Evolutionary conservation across 2,888 invertebrate genomes (phyloP), one percentile per base, ranked within the genome.

Genomic region (Eupeodes latifasciatus): DNA sequence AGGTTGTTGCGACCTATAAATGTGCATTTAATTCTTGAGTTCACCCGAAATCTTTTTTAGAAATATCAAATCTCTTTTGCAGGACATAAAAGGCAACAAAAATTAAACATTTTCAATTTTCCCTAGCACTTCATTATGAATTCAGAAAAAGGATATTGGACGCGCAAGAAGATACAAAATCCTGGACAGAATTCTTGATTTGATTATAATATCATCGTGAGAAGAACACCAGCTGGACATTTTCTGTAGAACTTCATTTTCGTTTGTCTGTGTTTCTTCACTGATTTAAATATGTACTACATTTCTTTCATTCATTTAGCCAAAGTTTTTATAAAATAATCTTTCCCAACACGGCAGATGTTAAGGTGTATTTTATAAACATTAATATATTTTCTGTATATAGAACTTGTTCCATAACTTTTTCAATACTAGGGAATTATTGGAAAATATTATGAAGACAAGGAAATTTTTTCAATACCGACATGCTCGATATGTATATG

Each of bases 211-310:
- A 51, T n/a, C 67, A 62, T 69, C 67, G 84, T 84, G 84, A 11
- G 84, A 84, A 74, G 5, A 74, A 47, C 55, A 55, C 62, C 85
- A 82, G 62, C 74, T 82, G 82, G 53, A 62, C 19, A 36, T 81
- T 71, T 11, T 51, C 51, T 51, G 12, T n/a, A 14, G 27, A 27
- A 27, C 14, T 51, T n/a, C 5, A 61, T 61, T 40, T 61, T 51
- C 47, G 27, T 44, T 34, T 53, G 27, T 27, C 40, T 53, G 16
- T 47, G 10, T 34, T 69, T 9, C 19, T 49, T 19, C 12, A 57
- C 4, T 11, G 61, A 67, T 53, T 69, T 16, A 67, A 67, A 51
- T 34, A 53, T n/a, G 16, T 61, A 40, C n/a, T 44, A 4, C n/a
- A 10, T 11, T 10, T 44, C 5, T 16, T 61, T 61, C 61, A 61